Base-by-base conservation (phyloP, 2,797 vertebrate species). In the Betta splendens region DNA sequence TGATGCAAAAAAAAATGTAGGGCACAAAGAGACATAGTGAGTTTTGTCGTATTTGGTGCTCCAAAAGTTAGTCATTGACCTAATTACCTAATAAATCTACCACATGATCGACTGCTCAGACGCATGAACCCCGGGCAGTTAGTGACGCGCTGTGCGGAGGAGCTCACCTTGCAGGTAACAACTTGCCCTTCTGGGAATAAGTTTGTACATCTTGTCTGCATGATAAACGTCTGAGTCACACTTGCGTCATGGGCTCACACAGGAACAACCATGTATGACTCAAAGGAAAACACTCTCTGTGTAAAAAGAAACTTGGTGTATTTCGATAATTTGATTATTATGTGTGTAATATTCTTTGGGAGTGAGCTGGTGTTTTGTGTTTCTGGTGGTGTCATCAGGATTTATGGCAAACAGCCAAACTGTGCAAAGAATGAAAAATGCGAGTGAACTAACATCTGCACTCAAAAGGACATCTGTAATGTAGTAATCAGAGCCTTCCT, bases 151-250 rank as follows among this genome's bases (percentile, higher is more conserved):
- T 3, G 5, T 29, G 58, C 20, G 38, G 8, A 18, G 28, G 23
- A 31, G 0, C 3, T 12, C 32, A 32, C 31, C 2, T 35, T 29
- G 10, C 7, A 15, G 43, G 25, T 63, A 22, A 18, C 9, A 2
- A 17, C 53, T 15, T 17, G 53, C 28, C 47, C 47, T 5, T 31
- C 5, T 16, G 25, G 46, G 8, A 38, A 7, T 46, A 13, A 60
- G 5, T 67, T 47, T 54, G 21, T 1, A 3, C n/a, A 4, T 16
- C 18, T 25, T 15, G 39, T 28, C 23, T 11, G 40, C 13, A 23
- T 44, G 3, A 29, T 13, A 12, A 20, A 21, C 18, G 25, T 17
- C 29, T 26, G 29, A 61, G 31, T 56, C 66, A 75, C 18, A 2
- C 60, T 23, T 32, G 3, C 35, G 13, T 46, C 20, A 20, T 21